A percentile compares a stretch with the other conserved stretches of the same genome.
Evolutionary conservation across 2,113 vertebrate species (phyloP).

Genomic region (Camelus dromedarius): DNA sequence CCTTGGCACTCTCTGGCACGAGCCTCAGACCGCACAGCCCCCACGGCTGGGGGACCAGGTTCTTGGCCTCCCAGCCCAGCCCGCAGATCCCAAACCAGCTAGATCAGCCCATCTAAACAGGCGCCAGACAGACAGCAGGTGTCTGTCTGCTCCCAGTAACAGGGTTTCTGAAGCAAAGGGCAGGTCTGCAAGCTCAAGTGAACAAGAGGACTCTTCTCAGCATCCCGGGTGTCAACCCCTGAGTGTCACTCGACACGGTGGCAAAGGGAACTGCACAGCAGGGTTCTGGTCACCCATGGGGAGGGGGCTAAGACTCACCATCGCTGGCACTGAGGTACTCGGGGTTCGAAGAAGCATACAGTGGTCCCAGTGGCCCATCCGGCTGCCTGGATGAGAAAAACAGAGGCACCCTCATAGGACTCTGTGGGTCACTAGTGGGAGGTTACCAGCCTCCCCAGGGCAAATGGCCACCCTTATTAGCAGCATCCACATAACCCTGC

Average conservation of each 20-base stretch:
- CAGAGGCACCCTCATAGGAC: not conserved
- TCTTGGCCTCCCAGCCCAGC: not conserved
- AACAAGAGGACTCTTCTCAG: not conserved
- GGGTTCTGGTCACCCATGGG: not conserved
- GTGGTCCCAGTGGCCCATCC: slow-evolving; percentile 94
- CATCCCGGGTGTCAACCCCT: not conserved
- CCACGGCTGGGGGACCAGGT: too few species aligned
- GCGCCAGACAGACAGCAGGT: too few species aligned
- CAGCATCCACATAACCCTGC: not conserved
- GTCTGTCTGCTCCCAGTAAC: rapidly evolving
- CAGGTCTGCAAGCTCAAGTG: not conserved
- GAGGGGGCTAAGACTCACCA: slow-evolving; percentile 86
- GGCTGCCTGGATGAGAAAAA: slow-evolving; percentile 89
- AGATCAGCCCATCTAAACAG: not conserved
- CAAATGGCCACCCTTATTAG: too few species aligned
- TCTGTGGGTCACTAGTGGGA: not conserved
- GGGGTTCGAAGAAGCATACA: slow-evolving; percentile 97
- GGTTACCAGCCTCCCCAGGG: not conserved
- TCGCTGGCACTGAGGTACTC: slow-evolving; percentile 98
- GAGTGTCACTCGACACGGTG: not conserved
- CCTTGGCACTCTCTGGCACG: not conserved
- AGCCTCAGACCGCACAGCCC: not conserved
- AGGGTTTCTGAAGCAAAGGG: not conserved
- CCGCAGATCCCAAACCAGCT: not conserved
- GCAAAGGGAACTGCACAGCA: not conserved